Percentiles rank a stretch among this genome's conserved stretches.
Evolutionary conservation across 2,113 vertebrate genomes (phyloP).

Genomic region (Malurus cyaneus): DNA sequence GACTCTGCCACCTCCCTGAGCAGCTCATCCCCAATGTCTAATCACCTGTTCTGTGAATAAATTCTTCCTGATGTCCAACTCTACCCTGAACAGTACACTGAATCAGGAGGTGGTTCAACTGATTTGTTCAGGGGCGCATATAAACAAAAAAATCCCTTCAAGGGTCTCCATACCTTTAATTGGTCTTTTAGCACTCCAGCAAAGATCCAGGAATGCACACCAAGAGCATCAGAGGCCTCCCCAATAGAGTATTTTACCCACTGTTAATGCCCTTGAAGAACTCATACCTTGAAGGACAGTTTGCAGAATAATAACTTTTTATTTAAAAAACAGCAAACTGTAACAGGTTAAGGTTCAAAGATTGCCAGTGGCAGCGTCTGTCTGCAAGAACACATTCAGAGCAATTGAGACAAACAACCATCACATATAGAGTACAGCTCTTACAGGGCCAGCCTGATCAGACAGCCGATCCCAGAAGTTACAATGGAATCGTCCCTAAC

Average conservation of each 20-base stretch:
- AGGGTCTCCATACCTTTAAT: background rate
- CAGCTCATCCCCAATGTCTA: background rate
- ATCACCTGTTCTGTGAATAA: background rate
- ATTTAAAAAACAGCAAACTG: background rate
- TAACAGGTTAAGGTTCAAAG: background rate
- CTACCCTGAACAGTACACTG: background rate
- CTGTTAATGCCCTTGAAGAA: background rate
- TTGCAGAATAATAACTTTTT: background rate
- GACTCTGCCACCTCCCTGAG: background rate
- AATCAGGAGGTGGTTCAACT: background rate
- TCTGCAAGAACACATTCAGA: background rate
- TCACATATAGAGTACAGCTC: background rate
- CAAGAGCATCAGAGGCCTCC: background rate
- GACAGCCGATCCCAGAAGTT: background rate
- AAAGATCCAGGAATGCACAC: background rate
- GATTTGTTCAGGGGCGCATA: background rate
- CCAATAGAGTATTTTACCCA: fast-evolving
- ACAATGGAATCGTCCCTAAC: background rate
- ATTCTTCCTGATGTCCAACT: background rate
- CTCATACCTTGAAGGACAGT: background rate
- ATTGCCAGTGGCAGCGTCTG: background rate
- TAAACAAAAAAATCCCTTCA: background rate
- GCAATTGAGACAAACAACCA: background rate
- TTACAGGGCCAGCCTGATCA: background rate
- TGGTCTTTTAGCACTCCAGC: background rate